Percentiles rank a stretch among this genome's conserved stretches.
Conservation (phyloP, 1,140 invertebrate genomes). For the Trinorchestia longiramus region DNA sequence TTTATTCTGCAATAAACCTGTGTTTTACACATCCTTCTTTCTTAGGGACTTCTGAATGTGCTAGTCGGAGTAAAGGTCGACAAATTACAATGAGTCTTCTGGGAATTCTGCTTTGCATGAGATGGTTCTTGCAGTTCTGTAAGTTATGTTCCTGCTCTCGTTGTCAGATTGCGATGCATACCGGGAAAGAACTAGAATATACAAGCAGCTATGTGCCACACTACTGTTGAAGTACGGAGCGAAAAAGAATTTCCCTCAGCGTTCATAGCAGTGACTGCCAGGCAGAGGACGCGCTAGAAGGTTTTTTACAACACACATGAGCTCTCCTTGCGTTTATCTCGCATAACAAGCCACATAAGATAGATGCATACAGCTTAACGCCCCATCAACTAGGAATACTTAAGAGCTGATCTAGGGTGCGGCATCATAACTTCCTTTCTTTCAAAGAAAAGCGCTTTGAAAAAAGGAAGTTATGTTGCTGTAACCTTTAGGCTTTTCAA, state of each 20-base stretch:
- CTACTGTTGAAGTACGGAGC: not conserved
- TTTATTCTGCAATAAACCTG: not conserved
- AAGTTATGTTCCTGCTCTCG: not conserved
- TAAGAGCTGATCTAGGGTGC: too few species aligned
- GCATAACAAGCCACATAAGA: too few species aligned
- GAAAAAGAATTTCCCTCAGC: not conserved
- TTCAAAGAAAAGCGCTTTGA: too few species aligned
- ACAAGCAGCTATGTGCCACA: not conserved
- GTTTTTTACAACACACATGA: too few species aligned
- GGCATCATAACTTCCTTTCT: too few species aligned
- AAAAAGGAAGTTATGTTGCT: too few species aligned
- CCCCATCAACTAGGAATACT: too few species aligned
- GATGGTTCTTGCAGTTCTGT: not conserved
- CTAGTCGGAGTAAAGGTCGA: not conserved
- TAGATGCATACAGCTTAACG: too few species aligned
- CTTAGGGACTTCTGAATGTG: not conserved
- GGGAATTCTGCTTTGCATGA: not conserved
- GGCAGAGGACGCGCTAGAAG: too few species aligned
- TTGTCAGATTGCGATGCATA: not conserved
- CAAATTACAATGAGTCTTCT: not conserved
- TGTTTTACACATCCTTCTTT: not conserved
- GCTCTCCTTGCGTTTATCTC: too few species aligned
- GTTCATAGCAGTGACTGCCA: not conserved
- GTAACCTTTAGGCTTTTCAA: too few species aligned
- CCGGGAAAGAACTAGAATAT: not conserved